Percentiles rank a stretch among this genome's conserved stretches.
Evolutionary conservation across 1,140 invertebrate species (phyloP).

Genomic region (Berghia stephanieae): DNA sequence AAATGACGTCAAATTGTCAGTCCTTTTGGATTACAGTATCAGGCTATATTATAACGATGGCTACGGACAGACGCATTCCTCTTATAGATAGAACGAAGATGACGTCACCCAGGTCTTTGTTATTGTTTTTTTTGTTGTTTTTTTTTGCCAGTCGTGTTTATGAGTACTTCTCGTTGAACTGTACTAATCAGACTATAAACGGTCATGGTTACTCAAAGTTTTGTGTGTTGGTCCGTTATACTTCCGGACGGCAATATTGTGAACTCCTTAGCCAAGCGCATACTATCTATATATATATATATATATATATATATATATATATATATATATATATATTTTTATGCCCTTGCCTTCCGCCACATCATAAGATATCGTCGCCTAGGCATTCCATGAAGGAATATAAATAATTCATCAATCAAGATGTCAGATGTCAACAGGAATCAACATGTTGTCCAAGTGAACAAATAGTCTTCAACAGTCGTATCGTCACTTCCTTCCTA

Average conservation of each 20-base stretch:
- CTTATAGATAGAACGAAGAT: background rate
- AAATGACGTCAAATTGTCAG: too few species aligned
- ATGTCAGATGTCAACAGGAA: background rate
- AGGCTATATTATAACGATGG: too few species aligned
- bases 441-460: background rate
- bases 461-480: background rate
- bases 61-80: too few species aligned
- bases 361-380: background rate
- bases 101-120: too few species aligned
- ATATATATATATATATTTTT: slow-evolving; percentile 19
- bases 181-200: background rate
- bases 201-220: background rate
- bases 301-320: slow-evolving; percentile 21
- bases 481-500: background rate
- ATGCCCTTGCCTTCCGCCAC: background rate
- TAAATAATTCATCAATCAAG: background rate
- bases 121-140: too few species aligned
- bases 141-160: too few species aligned
- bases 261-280: background rate
- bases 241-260: background rate
- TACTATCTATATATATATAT: background rate
- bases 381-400: background rate
- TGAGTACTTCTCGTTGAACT: too few species aligned
- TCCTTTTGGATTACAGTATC: too few species aligned
- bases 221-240: background rate